Evolutionary conservation across 2,113 vertebrate species (phyloP).

Genomic region (Neofelis nebulosa): DNA sequence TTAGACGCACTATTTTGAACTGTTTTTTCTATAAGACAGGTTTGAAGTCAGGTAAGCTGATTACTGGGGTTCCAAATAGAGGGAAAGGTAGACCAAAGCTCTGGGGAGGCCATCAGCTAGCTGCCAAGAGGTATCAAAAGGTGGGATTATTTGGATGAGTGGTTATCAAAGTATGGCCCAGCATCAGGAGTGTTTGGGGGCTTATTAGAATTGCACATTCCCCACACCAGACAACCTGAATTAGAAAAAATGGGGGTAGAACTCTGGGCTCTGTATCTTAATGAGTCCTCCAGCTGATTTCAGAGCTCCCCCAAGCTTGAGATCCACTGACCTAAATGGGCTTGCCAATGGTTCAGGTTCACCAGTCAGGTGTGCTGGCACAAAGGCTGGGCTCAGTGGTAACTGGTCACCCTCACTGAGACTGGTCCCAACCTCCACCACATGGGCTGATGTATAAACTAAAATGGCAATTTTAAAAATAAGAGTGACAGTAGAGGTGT

Average conservation of each 20-base stretch:
- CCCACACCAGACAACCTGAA: not conserved
- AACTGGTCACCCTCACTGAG: not conserved
- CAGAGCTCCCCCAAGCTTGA: not conserved
- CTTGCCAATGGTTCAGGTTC: not conserved
- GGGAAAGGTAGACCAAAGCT: not conserved
- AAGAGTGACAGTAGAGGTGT: fast-evolving
- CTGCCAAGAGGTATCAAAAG: not conserved
- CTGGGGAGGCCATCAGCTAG: not conserved
- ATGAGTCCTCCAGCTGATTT: not conserved
- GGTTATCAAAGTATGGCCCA: not conserved
- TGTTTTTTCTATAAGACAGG: not conserved
- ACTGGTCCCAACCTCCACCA: not conserved
- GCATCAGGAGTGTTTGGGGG: not conserved
- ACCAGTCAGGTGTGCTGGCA: not conserved
- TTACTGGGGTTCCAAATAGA: not conserved
- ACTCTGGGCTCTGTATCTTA: not conserved
- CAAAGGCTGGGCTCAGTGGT: not conserved
- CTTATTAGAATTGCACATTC: not conserved
- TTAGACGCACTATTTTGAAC: not conserved
- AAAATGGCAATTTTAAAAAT: not conserved
- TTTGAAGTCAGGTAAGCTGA: not conserved
- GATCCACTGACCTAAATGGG: not conserved
- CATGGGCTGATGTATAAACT: not conserved
- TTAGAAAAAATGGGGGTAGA: not conserved
- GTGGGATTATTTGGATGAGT: not conserved